Evolutionary conservation across 2,797 vertebrate genomes (phyloP).

Genomic region (Perdix hodgsoniae): DNA sequence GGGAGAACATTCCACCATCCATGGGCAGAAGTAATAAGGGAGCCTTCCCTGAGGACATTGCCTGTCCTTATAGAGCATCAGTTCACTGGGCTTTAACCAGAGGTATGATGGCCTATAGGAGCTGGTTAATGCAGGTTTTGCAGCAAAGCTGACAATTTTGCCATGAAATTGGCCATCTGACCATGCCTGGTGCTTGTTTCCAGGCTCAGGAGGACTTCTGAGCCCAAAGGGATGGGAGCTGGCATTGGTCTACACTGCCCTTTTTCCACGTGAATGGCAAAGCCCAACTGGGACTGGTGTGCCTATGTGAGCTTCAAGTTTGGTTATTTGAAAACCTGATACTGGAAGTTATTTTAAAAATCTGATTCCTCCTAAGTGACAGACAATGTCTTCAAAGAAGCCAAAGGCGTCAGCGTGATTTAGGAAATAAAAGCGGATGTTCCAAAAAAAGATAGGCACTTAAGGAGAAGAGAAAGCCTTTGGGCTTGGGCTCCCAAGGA

Average conservation of each 20-base stretch:
- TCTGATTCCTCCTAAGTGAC: neutral
- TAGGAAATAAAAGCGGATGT: neutral
- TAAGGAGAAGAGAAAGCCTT: neutral
- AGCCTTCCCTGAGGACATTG: neutral
- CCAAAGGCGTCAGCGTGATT: neutral
- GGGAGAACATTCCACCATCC: neutral
- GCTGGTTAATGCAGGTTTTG: neutral
- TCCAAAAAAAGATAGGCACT: neutral
- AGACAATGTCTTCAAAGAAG: neutral
- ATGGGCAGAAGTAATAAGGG: neutral
- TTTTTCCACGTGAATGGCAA: neutral
- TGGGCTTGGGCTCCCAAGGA: neutral
- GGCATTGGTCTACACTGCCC: neutral
- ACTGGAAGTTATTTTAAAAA: neutral
- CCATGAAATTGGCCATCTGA: fast-evolving
- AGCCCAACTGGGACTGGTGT: neutral
- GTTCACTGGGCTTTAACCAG: neutral
- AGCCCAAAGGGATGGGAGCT: neutral
- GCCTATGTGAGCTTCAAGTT: neutral
- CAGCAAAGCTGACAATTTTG: neutral
- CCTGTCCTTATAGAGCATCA: neutral
- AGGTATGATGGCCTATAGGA: neutral
- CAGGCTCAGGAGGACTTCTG: neutral
- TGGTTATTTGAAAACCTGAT: neutral
- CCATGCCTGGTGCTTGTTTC: neutral